phyloP scores from a whole-genome alignment of 1,140 invertebrate genomes.

The Platorchestia sp. region DNA sequence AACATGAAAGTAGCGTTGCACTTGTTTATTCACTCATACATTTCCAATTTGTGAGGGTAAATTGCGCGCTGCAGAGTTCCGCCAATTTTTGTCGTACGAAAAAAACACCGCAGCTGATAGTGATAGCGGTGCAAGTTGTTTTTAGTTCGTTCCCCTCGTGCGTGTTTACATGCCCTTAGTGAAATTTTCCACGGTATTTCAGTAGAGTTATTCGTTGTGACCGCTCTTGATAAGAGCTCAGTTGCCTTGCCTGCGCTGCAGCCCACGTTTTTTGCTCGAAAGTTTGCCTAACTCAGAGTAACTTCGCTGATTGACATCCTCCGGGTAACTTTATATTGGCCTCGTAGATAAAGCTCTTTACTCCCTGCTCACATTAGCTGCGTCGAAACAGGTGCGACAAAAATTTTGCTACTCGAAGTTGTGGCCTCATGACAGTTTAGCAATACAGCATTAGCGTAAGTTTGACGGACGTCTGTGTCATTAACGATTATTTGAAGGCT shows the following conservation, averaged over 20 bases:
- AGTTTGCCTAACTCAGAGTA: not conserved
- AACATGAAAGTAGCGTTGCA: not conserved
- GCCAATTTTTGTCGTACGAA: not conserved
- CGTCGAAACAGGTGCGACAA: not conserved
- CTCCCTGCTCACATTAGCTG: not conserved
- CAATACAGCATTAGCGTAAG: too few species aligned
- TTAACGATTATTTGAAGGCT: not conserved
- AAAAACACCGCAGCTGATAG: not conserved
- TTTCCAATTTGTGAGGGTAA: not conserved
- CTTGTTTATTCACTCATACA: not conserved
- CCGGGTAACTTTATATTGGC: not conserved
- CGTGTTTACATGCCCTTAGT: constrained; percentile 1
- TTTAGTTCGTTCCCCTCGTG: not conserved
- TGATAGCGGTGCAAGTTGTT: not conserved
- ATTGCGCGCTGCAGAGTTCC: not conserved
- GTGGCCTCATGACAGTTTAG: not conserved
- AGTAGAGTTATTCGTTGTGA: not conserved
- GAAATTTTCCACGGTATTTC: constrained; percentile 8
- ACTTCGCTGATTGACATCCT: constrained; percentile 35
- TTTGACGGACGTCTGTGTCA: too few species aligned
- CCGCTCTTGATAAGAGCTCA: not conserved
- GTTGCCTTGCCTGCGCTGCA: not conserved
- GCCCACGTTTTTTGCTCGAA: not conserved
- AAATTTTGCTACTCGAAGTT: not conserved
- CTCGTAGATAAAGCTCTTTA: not conserved